Conservation (phyloP, 1,140 invertebrate genomes). For the Drosophila arizonae region DNA sequence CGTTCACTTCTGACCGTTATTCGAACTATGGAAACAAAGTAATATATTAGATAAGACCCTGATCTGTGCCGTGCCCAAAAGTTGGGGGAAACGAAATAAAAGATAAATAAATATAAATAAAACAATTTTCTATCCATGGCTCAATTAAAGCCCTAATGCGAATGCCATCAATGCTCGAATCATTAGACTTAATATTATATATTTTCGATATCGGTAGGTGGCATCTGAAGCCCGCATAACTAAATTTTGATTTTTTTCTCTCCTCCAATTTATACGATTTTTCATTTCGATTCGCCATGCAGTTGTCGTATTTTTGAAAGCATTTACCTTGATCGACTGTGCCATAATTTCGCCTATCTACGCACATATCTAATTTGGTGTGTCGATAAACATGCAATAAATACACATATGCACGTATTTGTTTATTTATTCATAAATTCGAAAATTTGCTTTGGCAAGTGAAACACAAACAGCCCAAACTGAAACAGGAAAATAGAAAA, state of each 20-base stretch:
- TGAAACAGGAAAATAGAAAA: slow-evolving; percentile 29
- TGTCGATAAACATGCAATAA: slow-evolving; percentile 53
- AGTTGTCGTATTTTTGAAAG: slow-evolving; percentile 52
- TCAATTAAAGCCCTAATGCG: slow-evolving; percentile 34
- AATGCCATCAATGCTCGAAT: slow-evolving; percentile 24
- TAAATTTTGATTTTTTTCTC: slow-evolving; percentile 33
- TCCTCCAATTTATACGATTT: slow-evolving; percentile 14
- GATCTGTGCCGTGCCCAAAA: slow-evolving; percentile 22
- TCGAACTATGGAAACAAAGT: neutral
- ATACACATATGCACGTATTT: slow-evolving; percentile 44
- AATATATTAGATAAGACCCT: slow-evolving; percentile 30
- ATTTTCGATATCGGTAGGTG: slow-evolving; percentile 39
- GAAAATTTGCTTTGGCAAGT: slow-evolving; percentile 29
- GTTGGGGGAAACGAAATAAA: neutral
- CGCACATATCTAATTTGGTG: slow-evolving; percentile 66
- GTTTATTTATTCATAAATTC: slow-evolving; percentile 52
- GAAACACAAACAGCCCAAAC: slow-evolving; percentile 23
- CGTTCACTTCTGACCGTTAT: neutral
- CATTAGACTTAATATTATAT: slow-evolving; percentile 41
- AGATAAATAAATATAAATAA: slow-evolving; percentile 11
- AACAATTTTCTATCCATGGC: slow-evolving; percentile 13
- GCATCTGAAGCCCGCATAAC: slow-evolving; percentile 38
- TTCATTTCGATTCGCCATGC: slow-evolving; percentile 27
- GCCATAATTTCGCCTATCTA: slow-evolving; percentile 50
- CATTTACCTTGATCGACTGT: slow-evolving; percentile 61